These are phyloP conservation scores for Opisthocomus hoazin DNA, from an alignment of 2,113 vertebrate species.

Conservation along the genomic window DNA sequence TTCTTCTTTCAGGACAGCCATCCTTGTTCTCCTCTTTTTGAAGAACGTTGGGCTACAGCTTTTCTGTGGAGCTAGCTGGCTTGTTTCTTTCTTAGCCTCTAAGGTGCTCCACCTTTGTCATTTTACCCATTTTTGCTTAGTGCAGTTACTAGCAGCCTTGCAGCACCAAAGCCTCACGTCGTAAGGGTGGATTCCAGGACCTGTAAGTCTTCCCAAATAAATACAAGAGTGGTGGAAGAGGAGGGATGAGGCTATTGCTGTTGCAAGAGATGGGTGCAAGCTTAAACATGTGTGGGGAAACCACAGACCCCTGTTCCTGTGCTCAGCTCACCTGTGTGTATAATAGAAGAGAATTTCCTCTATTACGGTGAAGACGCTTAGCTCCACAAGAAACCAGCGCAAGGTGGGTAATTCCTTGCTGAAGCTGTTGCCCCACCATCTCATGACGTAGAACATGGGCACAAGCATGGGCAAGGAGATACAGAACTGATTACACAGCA, in stretches of 20 bases:
- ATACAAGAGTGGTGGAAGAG: not conserved
- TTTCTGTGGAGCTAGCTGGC: not conserved
- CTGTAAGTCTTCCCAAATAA: not conserved
- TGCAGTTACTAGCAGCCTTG: not conserved
- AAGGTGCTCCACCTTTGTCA: not conserved
- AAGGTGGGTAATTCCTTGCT: constrained; percentile 85
- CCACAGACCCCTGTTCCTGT: not conserved
- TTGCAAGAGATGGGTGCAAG: not conserved
- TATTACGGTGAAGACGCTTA: constrained; percentile 72
- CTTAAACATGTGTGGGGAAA: not conserved
- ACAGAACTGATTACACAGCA: constrained; percentile 75
- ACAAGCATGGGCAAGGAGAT: constrained; percentile 81
- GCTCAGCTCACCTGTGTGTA: constrained; percentile 81
- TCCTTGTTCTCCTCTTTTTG: not conserved
- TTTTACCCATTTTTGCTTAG: not conserved
- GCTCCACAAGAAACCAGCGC: constrained; percentile 84
- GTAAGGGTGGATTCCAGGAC: not conserved
- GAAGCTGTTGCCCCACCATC: constrained; percentile 76
- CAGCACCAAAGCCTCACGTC: not conserved
- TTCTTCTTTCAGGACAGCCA: not conserved
- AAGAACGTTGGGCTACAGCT: not conserved
- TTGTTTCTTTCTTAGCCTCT: not conserved
- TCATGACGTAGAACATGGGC: constrained; percentile 68
- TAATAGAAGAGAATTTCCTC: constrained; percentile 95
- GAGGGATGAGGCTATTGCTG: not conserved